Evolutionary conservation across 2,113 vertebrate genomes (phyloP).

Genomic region (Cheilinus undulatus): DNA sequence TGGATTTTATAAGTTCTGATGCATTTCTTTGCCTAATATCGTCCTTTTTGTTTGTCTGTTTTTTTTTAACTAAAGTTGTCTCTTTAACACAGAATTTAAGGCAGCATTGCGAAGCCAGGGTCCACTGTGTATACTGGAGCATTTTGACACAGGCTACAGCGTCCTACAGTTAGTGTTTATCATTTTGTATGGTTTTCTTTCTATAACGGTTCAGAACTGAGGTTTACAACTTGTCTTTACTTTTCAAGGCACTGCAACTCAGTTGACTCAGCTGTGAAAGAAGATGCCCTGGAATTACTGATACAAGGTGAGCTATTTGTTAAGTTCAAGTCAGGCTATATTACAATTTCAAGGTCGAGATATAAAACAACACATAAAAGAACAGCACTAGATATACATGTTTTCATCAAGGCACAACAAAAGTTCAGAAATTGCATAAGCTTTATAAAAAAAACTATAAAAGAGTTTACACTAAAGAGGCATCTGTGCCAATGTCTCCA

Average conservation of each 20-base stretch:
- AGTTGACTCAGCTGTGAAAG: conserved; percentile 83
- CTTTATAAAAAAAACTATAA: no score
- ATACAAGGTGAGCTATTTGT: conserved; percentile 82
- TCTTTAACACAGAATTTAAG: conserved; percentile 84
- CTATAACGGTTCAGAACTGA: not conserved
- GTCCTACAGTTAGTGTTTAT: conserved; percentile 89
- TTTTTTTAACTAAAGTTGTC: not conserved
- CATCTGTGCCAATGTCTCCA: no score
- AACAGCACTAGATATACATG: no score
- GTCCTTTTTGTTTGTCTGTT: not conserved
- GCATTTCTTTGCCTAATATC: not conserved
- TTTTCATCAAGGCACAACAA: no score
- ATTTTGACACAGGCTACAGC: conserved; percentile 93
- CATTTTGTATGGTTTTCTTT: fast-evolving
- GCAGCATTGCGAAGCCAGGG: conserved; percentile 84
- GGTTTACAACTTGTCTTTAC: not conserved
- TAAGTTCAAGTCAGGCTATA: no score
- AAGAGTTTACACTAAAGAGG: no score
- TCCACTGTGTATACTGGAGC: conserved; percentile 87
- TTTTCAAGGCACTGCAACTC: conserved; percentile 85
- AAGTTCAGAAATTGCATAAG: no score
- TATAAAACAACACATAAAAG: no score
- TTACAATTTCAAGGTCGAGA: no score
- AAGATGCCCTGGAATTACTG: conserved; percentile 91
- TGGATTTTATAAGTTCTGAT: not conserved